A percentile compares a stretch with the other conserved stretches of the same genome.
Conservation (phyloP, 2,113 vertebrate species). For the Pseudorasbora parva region DNA sequence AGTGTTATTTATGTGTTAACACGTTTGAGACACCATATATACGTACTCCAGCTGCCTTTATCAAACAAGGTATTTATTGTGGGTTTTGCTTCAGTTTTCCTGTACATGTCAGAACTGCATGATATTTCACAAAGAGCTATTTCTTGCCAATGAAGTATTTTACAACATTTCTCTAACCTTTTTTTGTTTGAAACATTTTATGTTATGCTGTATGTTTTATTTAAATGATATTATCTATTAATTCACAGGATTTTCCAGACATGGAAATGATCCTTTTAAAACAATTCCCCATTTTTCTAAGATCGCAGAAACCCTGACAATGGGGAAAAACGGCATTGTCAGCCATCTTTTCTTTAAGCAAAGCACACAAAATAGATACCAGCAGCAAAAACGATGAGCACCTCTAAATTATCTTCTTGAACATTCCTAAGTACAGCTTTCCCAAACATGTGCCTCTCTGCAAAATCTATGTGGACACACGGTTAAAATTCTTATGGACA, state of each 20-base stretch:
- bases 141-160: not conserved
- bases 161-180: not conserved
- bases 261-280: not conserved
- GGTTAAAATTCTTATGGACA: constrained; percentile 43
- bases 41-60: constrained; percentile 65
- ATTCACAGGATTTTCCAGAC: constrained; percentile 12
- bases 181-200: not conserved
- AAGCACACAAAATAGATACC: not conserved
- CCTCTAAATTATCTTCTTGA: not conserved
- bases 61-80: constrained; percentile 80
- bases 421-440: constrained; percentile 5
- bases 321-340: not conserved
- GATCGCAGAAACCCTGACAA: not conserved
- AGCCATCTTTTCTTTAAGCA: not conserved
- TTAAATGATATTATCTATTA: not conserved
- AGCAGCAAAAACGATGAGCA: not conserved
- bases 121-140: constrained; percentile 12
- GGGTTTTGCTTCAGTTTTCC: constrained; percentile 56
- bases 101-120: constrained; percentile 55
- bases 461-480: constrained; percentile 35
- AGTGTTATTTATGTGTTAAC: constrained; percentile 86
- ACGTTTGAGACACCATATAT: constrained; percentile 68
- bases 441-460: constrained; percentile 30
- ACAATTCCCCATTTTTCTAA: not conserved
- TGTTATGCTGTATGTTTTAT: not conserved